These are phyloP conservation scores for Dione vanillae DNA, from an alignment of 2,888 invertebrate genomes.

Conservation along the genomic window DNA sequence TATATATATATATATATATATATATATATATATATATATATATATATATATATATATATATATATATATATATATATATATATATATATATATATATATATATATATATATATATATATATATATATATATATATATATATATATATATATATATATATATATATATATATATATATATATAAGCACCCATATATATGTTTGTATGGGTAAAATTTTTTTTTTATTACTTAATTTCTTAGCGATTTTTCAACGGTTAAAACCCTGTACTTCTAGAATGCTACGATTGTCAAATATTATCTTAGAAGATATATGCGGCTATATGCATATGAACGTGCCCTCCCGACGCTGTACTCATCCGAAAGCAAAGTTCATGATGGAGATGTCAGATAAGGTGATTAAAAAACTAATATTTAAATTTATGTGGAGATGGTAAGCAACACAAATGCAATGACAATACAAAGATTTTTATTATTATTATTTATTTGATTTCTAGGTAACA, in stretches of 20 bases:
- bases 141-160: too few relatives aligned
- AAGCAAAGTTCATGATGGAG: constrained; percentile 73
- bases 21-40: too few relatives aligned
- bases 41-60: neutral
- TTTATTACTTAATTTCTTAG: neutral
- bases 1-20: neutral
- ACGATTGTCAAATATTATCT: constrained; percentile 70
- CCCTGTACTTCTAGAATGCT: constrained; percentile 62
- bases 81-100: neutral
- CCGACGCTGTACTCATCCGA: constrained; percentile 59
- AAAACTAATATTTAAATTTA: constrained; percentile 4
- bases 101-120: too few relatives aligned
- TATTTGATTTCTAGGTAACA: constrained; percentile 60
- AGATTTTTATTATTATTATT: neutral
- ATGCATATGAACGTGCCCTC: constrained; percentile 66
- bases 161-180: neutral
- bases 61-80: too few relatives aligned
- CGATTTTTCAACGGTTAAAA: too few relatives aligned
- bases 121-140: neutral
- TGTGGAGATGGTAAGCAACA: neutral
- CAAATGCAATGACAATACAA: neutral
- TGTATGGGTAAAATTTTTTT: neutral
- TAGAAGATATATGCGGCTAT: constrained; percentile 65
- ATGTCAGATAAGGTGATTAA: constrained; percentile 80
- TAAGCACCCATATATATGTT: too few relatives aligned